Evolutionary conservation across 2,113 vertebrate species (phyloP), one percentile per base, ranked within the genome.

Genomic region (Physeter macrocephalus): DNA sequence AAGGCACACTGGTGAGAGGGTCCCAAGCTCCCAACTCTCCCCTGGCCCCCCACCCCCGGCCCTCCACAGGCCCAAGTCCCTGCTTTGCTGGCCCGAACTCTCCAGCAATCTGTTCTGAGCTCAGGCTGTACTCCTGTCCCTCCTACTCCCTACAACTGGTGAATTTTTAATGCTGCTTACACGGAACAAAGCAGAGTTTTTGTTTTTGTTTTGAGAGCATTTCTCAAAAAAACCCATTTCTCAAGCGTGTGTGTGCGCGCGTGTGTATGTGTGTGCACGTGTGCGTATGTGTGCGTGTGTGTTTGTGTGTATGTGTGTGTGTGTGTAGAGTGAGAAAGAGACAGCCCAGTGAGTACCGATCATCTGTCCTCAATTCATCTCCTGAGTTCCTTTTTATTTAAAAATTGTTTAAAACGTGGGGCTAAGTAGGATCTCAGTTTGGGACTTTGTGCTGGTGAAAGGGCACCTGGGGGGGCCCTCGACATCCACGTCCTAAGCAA

Each of bases 201-300:
- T 77, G 94, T 69, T 95, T 94, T 89, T 93, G 93, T 98, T 96
- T 94, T 93, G 91, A 97, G 91, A 97, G 41, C 83, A 41, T 88
- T 86, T 90, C 66, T 87, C 71, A 80, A 92, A 88, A 66, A 74
- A 74, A 88, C 62, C 72, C 54, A 52, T 84, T 96, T 84, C 66
- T 77, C 23, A 25, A 52, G 66, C 59, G 36, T 77, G 81, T 78
- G 52, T 41, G 66, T 66, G 59, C 29, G 18, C 14, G 6, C 18
- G 46, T 43, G 80, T 49, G 23, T 23, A 43, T 46, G 34, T 20
- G 62, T 74, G 74, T 13, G 10, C 4, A 2, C 14, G 1, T 5
- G 49, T 43, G 71, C 74, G 41, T 64, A 74, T 77, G 59, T 36
- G 64, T 78, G 78, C 29, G 31, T 25, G 13, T 29, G 46, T 43